Percentiles rank a stretch among this genome's conserved stretches.
Conservation (phyloP, 2,113 vertebrate genomes). For the Genyomyrus donnyi region DNA sequence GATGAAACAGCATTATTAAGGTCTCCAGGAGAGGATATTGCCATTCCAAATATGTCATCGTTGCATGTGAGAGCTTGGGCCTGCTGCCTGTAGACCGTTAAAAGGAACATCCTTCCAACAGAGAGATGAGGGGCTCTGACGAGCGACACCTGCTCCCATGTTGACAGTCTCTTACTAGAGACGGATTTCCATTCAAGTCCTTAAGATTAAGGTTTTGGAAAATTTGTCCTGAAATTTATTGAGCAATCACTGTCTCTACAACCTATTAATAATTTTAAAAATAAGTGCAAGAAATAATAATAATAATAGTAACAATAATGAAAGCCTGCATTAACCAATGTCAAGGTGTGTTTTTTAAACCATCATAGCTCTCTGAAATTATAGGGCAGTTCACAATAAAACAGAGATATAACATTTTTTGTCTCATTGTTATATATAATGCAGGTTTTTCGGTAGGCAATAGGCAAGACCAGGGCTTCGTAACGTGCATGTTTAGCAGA, state of each 20-base stretch:
- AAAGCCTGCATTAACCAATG: neutral
- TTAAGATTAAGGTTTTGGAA: neutral
- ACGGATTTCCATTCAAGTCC: too few species aligned
- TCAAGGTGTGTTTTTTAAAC: neutral
- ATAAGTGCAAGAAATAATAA: neutral
- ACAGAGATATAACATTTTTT: neutral
- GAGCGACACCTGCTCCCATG: neutral
- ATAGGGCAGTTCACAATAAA: neutral
- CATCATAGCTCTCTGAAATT: neutral
- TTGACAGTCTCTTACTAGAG: neutral
- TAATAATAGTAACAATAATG: neutral
- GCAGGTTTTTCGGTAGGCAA: neutral
- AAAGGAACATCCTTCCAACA: neutral
- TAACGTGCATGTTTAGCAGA: neutral
- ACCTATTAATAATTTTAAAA: neutral
- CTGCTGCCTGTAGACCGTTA: neutral
- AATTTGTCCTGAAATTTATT: neutral
- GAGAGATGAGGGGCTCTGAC: neutral
- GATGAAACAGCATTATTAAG: slow-evolving; percentile 5
- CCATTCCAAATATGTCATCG: neutral
- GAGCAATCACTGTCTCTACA: neutral
- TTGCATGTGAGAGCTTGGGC: neutral
- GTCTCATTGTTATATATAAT: neutral
- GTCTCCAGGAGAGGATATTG: neutral
- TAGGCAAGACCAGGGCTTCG: neutral